Percentiles rank a stretch among this genome's conserved stretches.
Conservation (phyloP, 2,797 vertebrate species). For the Fistularia commersonii region DNA sequence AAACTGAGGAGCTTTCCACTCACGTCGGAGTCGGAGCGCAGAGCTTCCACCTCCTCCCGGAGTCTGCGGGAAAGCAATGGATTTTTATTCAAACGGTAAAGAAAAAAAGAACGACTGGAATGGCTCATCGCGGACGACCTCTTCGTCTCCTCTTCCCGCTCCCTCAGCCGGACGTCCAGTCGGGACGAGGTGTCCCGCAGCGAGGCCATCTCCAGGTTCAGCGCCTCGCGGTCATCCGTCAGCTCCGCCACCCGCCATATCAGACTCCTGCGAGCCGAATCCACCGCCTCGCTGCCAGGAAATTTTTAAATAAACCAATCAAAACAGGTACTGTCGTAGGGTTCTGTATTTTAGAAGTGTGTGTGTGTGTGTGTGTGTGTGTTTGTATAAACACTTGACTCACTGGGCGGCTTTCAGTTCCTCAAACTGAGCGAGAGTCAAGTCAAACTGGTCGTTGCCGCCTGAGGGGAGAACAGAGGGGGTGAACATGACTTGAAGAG, state of each 20-base stretch:
- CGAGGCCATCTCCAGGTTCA: slow-evolving; percentile 66
- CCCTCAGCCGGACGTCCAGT: slow-evolving; percentile 69
- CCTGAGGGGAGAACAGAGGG: slow-evolving; percentile 43
- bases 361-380: too few species aligned
- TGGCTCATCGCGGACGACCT: slow-evolving; percentile 48
- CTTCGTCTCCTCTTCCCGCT: slow-evolving; percentile 77
- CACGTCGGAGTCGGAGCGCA: slow-evolving; percentile 71
- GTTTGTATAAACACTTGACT: slow-evolving; percentile 57
- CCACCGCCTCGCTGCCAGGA: slow-evolving; percentile 64
- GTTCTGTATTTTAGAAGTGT: too few species aligned
- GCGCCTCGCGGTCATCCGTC: slow-evolving; percentile 74
- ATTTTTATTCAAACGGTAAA: slow-evolving; percentile 2
- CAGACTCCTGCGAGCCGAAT: slow-evolving; percentile 75
- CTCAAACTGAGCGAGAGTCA: slow-evolving; percentile 76
- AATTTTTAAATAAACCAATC: neutral
- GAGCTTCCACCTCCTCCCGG: slow-evolving; percentile 68
- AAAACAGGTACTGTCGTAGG: too few species aligned
- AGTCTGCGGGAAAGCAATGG: slow-evolving; percentile 64
- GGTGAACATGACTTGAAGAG: neutral
- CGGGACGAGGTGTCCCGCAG: slow-evolving; percentile 64
- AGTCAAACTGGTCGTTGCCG: slow-evolving; percentile 73
- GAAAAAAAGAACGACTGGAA: neutral
- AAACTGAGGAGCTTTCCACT: slow-evolving; percentile 17
- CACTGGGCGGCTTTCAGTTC: slow-evolving; percentile 80
- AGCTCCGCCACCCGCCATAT: slow-evolving; percentile 78